Evolutionary conservation across 2,888 invertebrate genomes (phyloP), one percentile per base, ranked within the genome.

Genomic region (Synanthedon myopaeformis): DNA sequence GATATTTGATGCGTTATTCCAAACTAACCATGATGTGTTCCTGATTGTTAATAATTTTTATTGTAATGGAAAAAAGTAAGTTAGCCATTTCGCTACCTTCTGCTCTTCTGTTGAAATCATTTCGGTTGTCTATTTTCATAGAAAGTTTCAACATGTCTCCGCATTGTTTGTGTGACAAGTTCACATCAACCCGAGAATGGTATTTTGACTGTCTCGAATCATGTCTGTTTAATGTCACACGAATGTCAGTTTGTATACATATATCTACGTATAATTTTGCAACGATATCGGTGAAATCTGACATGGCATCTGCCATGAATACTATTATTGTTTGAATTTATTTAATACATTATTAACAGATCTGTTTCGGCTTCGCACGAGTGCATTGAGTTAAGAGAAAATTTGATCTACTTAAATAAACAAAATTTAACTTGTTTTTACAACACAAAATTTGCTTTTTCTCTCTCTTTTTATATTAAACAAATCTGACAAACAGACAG

Each of bases 81-180:
- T 2, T n/a, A n/a, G n/a, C n/a, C n/a, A n/a, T n/a, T n/a, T n/a
- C n/a, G 45, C 45, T 45, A 45, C 1, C 14, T n/a, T 13, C 3
- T 45, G 45, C 11, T 13, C n/a, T 45, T 45, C 3, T 12, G 14
- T 45, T 45, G 8, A 13, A 13, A 13, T 45, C 6, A 45, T 45
- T 45, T 45, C 8, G 45, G 17, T 8, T 49, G 49, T 49, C 49
- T 17, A 12, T 49, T 57, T 56, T 57, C 56, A 56, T 67, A 71
- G 76, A 76, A 76, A 78, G 74, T 62, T 49, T 63, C 62, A 59
- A 59, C 55, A 58, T 72, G 74, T 76, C 74, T 35, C 35, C 35
- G 67, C 61, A 76, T 79, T 77, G 76, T 77, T 64, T 62, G 58
- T 67, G 55, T 72, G 72, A 70, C 72, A 69, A 62, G 64, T 72